A percentile compares a stretch with the other conserved stretches of the same genome.
These are phyloP conservation scores for Lepidurus apus DNA, from an alignment of 1,140 invertebrate species.

Conservation along the genomic window DNA sequence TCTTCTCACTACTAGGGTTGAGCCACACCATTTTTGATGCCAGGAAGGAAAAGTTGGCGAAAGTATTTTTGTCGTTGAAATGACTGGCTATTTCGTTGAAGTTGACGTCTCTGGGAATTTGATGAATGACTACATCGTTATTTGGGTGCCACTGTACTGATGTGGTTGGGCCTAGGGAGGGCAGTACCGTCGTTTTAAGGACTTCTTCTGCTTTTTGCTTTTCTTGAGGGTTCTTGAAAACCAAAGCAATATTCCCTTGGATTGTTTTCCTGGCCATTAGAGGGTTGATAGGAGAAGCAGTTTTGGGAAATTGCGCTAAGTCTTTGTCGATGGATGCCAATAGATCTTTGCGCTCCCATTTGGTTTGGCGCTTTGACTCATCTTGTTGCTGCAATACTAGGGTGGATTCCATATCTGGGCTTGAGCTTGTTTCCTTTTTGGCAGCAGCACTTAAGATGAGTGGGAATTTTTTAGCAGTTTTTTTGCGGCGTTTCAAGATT, in stretches of 20 bases:
- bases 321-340: too few species aligned
- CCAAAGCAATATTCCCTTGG: neutral
- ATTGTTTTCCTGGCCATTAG: neutral
- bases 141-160: neutral
- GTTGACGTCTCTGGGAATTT: neutral
- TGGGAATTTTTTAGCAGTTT: too few species aligned
- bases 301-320: too few species aligned
- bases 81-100: neutral
- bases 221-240: neutral
- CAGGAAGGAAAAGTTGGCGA: neutral
- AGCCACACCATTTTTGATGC: neutral
- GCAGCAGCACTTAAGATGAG: too few species aligned
- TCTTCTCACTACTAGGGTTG: neutral
- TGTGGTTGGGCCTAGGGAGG: neutral
- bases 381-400: too few species aligned
- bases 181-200: neutral
- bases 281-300: neutral
- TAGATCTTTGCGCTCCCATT: too few species aligned
- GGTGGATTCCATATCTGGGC: too few species aligned
- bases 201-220: neutral
- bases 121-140: neutral
- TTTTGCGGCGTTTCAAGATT: too few species aligned
- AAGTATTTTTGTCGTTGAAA: slow-evolving; percentile 10
- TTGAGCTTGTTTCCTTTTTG: too few species aligned
- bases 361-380: too few species aligned